A percentile compares a stretch with the other conserved stretches of the same genome.
These are phyloP conservation scores for Ceraclea dissimilis DNA, from an alignment of 2,888 invertebrate species.

Conservation along the genomic window DNA sequence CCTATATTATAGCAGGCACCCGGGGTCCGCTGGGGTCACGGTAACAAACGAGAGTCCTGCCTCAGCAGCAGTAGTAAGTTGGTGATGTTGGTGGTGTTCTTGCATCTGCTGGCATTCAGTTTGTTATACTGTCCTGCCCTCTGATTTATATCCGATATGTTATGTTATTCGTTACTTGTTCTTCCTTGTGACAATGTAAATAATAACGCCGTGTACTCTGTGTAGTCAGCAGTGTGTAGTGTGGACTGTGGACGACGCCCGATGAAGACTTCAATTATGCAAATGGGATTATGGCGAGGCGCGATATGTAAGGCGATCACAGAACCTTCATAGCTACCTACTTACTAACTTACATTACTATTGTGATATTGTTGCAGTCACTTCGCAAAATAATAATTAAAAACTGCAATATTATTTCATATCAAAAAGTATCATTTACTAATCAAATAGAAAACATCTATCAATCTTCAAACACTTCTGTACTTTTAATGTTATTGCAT, in stretches of 20 bases:
- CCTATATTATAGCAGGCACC: background rate
- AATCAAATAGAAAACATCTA: too few species aligned
- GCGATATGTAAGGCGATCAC: background rate
- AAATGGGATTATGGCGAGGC: slow-evolving; percentile 10
- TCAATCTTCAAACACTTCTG: too few species aligned
- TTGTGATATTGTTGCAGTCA: too few species aligned
- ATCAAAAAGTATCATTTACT: too few species aligned
- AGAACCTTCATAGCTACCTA: too few species aligned
- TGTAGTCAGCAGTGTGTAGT: too few species aligned
- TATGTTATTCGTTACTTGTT: background rate
- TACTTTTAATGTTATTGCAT: too few species aligned
- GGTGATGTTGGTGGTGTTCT: background rate
- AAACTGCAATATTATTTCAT: too few species aligned
- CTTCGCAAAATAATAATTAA: too few species aligned
- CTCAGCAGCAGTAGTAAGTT: background rate
- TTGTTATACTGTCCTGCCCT: slow-evolving; percentile 1
- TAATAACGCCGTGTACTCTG: background rate
- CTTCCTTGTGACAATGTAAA: slow-evolving; percentile 20
- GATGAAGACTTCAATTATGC: slow-evolving; percentile 24
- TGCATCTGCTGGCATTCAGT: background rate
- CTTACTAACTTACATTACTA: too few species aligned
- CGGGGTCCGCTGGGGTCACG: slow-evolving; percentile 6
- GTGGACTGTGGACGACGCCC: background rate
- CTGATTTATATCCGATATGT: slow-evolving; percentile 22
- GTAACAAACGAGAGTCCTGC: slow-evolving; percentile 8